Evolutionary conservation across 1,140 invertebrate genomes (phyloP).

Genomic region (Branchinecta lynchi): DNA sequence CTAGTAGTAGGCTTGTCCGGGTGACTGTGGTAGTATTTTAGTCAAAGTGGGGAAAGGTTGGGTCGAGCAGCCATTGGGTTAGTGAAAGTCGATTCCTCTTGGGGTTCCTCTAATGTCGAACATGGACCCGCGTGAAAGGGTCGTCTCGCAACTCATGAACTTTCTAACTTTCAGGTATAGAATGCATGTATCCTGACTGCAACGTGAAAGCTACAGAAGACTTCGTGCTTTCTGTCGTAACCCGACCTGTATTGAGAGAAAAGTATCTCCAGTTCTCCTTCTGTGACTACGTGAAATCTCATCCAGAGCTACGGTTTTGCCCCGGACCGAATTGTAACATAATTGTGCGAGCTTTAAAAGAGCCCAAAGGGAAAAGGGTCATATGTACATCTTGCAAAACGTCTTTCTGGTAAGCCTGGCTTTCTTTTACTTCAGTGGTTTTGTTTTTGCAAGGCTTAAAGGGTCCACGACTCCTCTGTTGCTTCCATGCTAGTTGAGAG

Average conservation of each 20-base stretch:
- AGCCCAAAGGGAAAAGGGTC: slow-evolving; percentile 59
- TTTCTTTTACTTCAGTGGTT: slow-evolving; percentile 17
- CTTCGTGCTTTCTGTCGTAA: slow-evolving; percentile 73
- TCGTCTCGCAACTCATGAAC: neutral
- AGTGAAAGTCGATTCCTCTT: too few relatives aligned
- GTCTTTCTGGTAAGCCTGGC: slow-evolving; percentile 51
- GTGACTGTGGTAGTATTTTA: too few relatives aligned
- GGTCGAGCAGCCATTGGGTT: too few relatives aligned
- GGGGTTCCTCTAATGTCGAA: too few relatives aligned
- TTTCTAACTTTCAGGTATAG: slow-evolving; percentile 45
- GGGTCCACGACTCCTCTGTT: neutral
- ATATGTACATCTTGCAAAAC: slow-evolving; percentile 61
- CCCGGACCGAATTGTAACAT: slow-evolving; percentile 90
- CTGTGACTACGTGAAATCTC: slow-evolving; percentile 85
- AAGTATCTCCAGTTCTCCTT: slow-evolving; percentile 92
- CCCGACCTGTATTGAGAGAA: slow-evolving; percentile 59
- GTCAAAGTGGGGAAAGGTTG: too few relatives aligned
- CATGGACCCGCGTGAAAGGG: too few relatives aligned
- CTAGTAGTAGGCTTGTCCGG: too few relatives aligned
- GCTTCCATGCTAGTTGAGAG: too few relatives aligned
- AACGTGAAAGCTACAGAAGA: slow-evolving; percentile 83
- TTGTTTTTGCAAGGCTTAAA: slow-evolving; percentile 20
- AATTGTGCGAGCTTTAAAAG: slow-evolving; percentile 51
- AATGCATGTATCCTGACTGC: slow-evolving; percentile 91
- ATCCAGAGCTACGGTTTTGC: slow-evolving; percentile 80